Evolutionary conservation across 1,140 invertebrate species (phyloP).

Genomic region (Caenorhabditis latens): DNA sequence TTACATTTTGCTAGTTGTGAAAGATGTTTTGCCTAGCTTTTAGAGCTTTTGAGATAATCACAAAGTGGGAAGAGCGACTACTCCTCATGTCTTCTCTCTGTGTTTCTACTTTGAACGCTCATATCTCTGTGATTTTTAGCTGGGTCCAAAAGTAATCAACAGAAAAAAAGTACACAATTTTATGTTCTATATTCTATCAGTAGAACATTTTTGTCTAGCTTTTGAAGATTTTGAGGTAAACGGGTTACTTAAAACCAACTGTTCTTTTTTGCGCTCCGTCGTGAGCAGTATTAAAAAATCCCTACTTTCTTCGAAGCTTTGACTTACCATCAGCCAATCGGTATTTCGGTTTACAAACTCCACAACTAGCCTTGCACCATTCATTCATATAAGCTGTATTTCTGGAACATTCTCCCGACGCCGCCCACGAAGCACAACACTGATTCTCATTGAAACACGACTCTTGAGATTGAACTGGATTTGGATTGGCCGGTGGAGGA

Average conservation of each 20-base stretch:
- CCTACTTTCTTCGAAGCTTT: too few species aligned
- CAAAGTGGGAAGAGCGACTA: too few species aligned
- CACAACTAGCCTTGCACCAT: constrained; percentile 66
- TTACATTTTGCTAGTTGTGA: too few species aligned
- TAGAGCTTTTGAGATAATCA: too few species aligned
- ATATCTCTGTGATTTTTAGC: too few species aligned
- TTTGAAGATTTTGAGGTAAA: too few species aligned
- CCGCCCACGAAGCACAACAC: constrained; percentile 66
- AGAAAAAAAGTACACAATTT: neutral
- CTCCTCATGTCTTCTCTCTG: too few species aligned
- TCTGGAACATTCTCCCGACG: constrained; percentile 65
- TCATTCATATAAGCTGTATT: constrained; percentile 66
- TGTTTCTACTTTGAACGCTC: too few species aligned
- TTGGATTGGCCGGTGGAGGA: constrained; percentile 38
- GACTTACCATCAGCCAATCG: constrained; percentile 51
- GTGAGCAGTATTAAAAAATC: too few species aligned
- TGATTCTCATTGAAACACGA: constrained; percentile 68
- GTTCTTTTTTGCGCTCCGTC: neutral
- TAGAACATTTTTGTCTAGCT: too few species aligned
- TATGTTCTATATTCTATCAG: neutral
- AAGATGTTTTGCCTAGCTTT: too few species aligned
- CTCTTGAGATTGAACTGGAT: constrained; percentile 56
- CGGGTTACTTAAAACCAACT: too few species aligned
- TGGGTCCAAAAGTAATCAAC: neutral
- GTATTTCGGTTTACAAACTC: constrained; percentile 61